Evolutionary conservation across 2,113 vertebrate species (phyloP).

Genomic region (Formicarius rufipectus): DNA sequence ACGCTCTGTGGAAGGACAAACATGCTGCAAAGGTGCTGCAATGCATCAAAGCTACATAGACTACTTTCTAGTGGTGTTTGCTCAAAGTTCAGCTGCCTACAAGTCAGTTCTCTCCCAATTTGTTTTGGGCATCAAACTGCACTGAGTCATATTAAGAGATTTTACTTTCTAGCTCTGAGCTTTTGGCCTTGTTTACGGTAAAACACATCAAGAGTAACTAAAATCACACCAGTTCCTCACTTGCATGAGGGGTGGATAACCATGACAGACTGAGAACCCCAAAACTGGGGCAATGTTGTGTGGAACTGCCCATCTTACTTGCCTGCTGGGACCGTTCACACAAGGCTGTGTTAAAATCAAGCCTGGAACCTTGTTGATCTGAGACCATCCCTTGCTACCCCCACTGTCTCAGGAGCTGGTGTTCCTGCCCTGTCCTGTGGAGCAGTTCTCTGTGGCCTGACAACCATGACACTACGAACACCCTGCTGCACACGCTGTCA

Average conservation of each 20-base stretch:
- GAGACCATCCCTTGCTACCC: background rate
- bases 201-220: background rate
- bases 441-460: background rate
- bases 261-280: background rate
- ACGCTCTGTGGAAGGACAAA: background rate
- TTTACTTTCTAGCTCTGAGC: background rate
- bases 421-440: background rate
- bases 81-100: background rate
- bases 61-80: background rate
- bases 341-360: background rate
- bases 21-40: background rate
- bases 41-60: background rate
- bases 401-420: background rate
- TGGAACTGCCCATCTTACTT: background rate
- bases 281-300: background rate
- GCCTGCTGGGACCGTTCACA: background rate
- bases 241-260: background rate
- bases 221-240: background rate
- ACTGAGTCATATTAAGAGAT: background rate
- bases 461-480: constrained; percentile 16
- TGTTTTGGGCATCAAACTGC: background rate
- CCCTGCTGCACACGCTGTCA: constrained; percentile 16
- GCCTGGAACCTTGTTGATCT: background rate
- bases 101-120: background rate
- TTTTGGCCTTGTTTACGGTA: background rate